Evolutionary conservation across 2,797 vertebrate genomes (phyloP).

Genomic region (Lerista edwardsae): DNA sequence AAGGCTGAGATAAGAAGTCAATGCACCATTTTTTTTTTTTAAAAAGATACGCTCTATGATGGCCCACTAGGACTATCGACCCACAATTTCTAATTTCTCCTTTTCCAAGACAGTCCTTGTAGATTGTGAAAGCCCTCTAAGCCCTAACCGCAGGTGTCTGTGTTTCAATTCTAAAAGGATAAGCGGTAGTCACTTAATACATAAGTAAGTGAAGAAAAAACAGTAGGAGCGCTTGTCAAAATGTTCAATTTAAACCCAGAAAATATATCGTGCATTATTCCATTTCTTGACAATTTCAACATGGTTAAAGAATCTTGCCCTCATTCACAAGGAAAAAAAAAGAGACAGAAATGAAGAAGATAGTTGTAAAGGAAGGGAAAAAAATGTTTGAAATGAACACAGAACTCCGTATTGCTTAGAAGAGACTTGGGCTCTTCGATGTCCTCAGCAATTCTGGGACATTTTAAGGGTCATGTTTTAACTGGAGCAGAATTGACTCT

Average conservation of each 20-base stretch:
- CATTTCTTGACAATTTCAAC: constrained; percentile 27
- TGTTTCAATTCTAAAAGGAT: constrained; percentile 33
- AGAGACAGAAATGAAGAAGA: no score
- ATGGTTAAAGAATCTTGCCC: constrained; percentile 32
- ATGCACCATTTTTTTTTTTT: neutral
- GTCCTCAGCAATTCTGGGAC: constrained; percentile 34
- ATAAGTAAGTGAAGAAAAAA: neutral
- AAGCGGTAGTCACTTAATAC: constrained; percentile 15
- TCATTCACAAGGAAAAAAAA: neutral
- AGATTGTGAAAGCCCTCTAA: constrained; percentile 1
- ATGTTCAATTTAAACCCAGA: neutral
- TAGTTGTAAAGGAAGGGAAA: neutral
- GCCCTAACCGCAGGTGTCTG: neutral
- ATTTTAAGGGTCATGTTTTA: constrained; percentile 56
- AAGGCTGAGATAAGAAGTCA: constrained; percentile 17
- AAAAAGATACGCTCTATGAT: neutral
- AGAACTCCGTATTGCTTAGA: neutral
- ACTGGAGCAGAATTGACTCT: constrained; percentile 59
- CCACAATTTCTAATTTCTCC: neutral
- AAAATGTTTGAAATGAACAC: neutral
- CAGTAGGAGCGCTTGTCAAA: constrained; percentile 28
- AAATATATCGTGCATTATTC: constrained; percentile 19
- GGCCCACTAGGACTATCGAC: neutral
- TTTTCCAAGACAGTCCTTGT: neutral
- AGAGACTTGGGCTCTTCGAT: constrained; percentile 5